Base-by-base conservation (phyloP, 2,797 vertebrate genomes). In the Diceros bicornis region DNA sequence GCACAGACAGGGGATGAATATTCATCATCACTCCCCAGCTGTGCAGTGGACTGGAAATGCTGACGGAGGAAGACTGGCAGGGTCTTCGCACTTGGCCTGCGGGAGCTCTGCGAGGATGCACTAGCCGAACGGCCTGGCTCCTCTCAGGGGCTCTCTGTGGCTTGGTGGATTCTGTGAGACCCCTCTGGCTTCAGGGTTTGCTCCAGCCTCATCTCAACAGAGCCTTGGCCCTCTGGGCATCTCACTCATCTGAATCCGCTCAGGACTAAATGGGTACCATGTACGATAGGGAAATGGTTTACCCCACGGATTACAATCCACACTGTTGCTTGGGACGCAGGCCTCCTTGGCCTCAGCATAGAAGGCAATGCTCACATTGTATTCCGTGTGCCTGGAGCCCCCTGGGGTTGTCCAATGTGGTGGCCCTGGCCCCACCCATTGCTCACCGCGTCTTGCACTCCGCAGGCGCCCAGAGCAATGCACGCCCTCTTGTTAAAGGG, bases 1-100 rank as follows among this genome's bases (percentile, higher is more conserved):
- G 72, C 77, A 66, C 81, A 92, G 87, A 94, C 84, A 47, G 41
- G 17, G 68, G 27, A 97, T 97, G 96, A 97, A 97, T 97, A 98
- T 98, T 97, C 81, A 97, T 97, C 2, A 3, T 57, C 89, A 95
- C 34, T 96, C 59, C 34, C 96, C 95, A 98, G 96, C 96, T 89
- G 62, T 55, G 83, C 61, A 83, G 71, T 89, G 94, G 97, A 87
- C 94, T 50, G 50, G 41, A 96, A 92, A 97, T 37, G 84, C 89
- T 96, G 88, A 98, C 18, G 17, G 93, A 62, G 64, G 85, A 79
- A 88, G 95, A 79, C 2, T 9, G 75, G 74, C 66, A 62, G 34
- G 89, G 97, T 57, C 87, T 89, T n/a, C 4, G 0, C 41, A 0
- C 62, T 68, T 23, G 72, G 95, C 72, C 89, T 62, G 11, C 18